These are phyloP conservation scores for Anolis apletophallus DNA, from an alignment of 2,797 vertebrate genomes.

Conservation along the genomic window DNA sequence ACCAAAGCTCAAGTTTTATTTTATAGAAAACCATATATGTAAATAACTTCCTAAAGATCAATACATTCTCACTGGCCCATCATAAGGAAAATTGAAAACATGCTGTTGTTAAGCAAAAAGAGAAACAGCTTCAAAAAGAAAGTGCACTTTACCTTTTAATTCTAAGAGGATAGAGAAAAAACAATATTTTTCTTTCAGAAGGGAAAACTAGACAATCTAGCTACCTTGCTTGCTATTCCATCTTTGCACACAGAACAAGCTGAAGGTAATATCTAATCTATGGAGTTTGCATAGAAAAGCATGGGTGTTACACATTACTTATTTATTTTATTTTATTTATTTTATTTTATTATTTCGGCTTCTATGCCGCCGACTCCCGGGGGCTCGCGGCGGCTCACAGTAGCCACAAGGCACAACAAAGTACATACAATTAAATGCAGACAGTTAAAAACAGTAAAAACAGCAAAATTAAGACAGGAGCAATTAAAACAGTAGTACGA, in stretches of 20 bases:
- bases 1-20: slow-evolving; percentile 42
- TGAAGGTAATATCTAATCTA: slow-evolving; percentile 64
- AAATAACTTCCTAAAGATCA: slow-evolving; percentile 50
- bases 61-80: slow-evolving; percentile 39
- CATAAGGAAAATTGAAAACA: slow-evolving; percentile 16
- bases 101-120: slow-evolving; percentile 51
- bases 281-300: slow-evolving; percentile 44
- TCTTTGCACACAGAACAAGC: slow-evolving; percentile 61
- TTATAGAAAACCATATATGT: slow-evolving; percentile 55
- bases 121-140: slow-evolving; percentile 39
- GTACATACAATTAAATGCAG: too few relatives aligned
- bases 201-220: slow-evolving; percentile 37
- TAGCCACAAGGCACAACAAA: too few relatives aligned
- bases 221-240: slow-evolving; percentile 42
- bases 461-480: too few relatives aligned
- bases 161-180: slow-evolving; percentile 31
- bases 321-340: too few relatives aligned
- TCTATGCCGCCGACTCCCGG: too few relatives aligned
- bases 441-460: too few relatives aligned
- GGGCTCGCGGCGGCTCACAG: too few relatives aligned
- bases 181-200: slow-evolving; percentile 47
- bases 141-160: slow-evolving; percentile 21
- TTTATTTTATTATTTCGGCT: too few relatives aligned
- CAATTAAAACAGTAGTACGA: too few relatives aligned
- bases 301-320: slow-evolving; percentile 30